phyloP scores from a whole-genome alignment of 2,113 vertebrate genomes.

The Scomber scombrus region DNA sequence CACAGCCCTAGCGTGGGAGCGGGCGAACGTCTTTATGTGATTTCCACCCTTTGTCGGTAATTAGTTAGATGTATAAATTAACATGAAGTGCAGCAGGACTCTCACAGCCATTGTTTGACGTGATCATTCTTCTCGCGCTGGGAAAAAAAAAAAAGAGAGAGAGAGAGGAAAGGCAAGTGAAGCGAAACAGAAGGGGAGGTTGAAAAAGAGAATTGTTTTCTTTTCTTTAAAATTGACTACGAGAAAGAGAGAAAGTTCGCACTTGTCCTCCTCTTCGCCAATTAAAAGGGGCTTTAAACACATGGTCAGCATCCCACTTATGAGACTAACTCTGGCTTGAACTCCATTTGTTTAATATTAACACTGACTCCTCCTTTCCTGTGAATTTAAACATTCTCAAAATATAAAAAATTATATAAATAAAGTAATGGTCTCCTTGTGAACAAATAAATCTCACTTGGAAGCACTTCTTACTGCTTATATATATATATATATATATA shows the following conservation, averaged over 20 bases:
- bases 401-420: neutral
- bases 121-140: slow-evolving; percentile 85
- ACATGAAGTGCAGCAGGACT: slow-evolving; percentile 94
- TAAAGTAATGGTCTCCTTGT: neutral
- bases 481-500: neutral
- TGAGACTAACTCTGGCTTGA: slow-evolving; percentile 43
- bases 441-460: neutral
- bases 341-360: slow-evolving; percentile 13
- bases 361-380: neutral
- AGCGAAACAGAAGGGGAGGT: slow-evolving; percentile 60
- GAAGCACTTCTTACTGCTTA: neutral
- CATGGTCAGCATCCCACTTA: neutral
- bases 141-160: slow-evolving; percentile 39
- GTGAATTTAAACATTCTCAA: neutral
- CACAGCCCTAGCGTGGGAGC: slow-evolving; percentile 92
- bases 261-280: slow-evolving; percentile 16
- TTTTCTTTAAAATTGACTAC: slow-evolving; percentile 1
- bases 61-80: slow-evolving; percentile 99
- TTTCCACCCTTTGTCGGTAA: slow-evolving; percentile 97
- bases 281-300: slow-evolving; percentile 46
- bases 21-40: slow-evolving; percentile 92
- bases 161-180: slow-evolving; percentile 36
- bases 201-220: slow-evolving; percentile 60
- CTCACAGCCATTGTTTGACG: slow-evolving; percentile 92
- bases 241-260: slow-evolving; percentile 32